These are phyloP conservation scores for Aphelinus certus DNA, from an alignment of 1,140 invertebrate genomes.

Conservation along the genomic window DNA sequence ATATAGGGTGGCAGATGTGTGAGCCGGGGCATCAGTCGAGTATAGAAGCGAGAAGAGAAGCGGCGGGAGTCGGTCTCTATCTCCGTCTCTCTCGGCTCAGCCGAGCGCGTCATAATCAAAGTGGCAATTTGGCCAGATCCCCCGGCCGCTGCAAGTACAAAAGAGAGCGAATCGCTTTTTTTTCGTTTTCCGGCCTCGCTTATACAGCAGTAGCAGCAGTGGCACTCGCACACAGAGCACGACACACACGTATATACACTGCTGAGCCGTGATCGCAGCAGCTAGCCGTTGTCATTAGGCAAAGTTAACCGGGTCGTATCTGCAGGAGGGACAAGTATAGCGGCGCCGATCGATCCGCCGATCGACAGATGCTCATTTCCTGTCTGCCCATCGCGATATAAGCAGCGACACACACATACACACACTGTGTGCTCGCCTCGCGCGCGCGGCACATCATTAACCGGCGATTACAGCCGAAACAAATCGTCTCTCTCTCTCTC, in stretches of 20 bases:
- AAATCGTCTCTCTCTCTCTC: constrained; percentile 62
- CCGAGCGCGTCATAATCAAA: constrained; percentile 35
- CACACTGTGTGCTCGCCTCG: neutral
- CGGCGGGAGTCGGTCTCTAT: constrained; percentile 2
- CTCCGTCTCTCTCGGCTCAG: neutral
- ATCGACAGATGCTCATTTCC: constrained; percentile 64
- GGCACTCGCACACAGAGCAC: neutral
- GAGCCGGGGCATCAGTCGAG: too few species aligned
- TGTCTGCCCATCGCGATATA: constrained; percentile 53
- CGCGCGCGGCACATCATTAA: constrained; percentile 61
- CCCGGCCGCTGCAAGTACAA: constrained; percentile 3
- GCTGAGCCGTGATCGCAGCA: constrained; percentile 7
- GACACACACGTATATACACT: neutral
- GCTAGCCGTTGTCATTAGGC: constrained; percentile 37
- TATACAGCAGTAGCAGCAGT: too few species aligned
- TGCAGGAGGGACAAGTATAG: too few species aligned
- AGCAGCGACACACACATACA: constrained; percentile 17
- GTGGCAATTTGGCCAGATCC: constrained; percentile 32
- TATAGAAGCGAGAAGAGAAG: neutral
- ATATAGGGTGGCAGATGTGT: too few species aligned
- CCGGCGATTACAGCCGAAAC: constrained; percentile 65
- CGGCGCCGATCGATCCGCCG: constrained; percentile 58
- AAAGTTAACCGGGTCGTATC: constrained; percentile 34
- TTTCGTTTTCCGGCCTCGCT: too few species aligned
- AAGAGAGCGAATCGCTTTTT: constrained; percentile 28